Base-by-base conservation (phyloP, 1,140 invertebrate species). In the Phenacoccus solenopsis region DNA sequence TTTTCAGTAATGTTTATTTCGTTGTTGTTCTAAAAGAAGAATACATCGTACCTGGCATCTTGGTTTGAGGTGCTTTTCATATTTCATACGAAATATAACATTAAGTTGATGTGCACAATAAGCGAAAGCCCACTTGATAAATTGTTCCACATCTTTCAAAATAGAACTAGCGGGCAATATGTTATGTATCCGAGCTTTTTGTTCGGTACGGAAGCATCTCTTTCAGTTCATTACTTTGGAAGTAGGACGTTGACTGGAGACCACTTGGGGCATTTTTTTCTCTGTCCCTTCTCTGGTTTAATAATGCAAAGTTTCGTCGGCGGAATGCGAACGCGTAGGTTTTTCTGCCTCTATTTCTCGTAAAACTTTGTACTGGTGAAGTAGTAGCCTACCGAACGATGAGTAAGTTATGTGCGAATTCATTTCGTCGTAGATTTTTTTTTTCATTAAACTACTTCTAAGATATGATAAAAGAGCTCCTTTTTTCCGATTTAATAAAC, bases 71-170 rank as follows among this genome's bases (percentile, higher is more conserved):
- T 22, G 20, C 59, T 64, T 64, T 64, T 64, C 59, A 64, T 64
- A 64, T 64, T 64, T 64, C 59, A 27, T 64, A 64, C 25, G 59
- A 64, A 64, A 64, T 64, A 22, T 64, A 64, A 64, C 59, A 64
- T 64, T 20, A 64, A 64, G 10, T 64, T 64, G 59, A 64, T 64
- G 59, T 64, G 59, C 25, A 64, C 59, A 64, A 27, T 64, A 64
- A 64, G 59, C 59, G 25, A 64, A 64, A 64, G 25, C 59, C 59
- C 59, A 64, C 59, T 64, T 64, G 59, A 64, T 64, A 64, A 64
- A 64, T 64, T 64, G 59, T 27, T 64, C 59, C 22, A 64, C 59
- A 64, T 64, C 59, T 64, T 64, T 64, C 59, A 64, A 64, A 64
- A 64, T 25, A 20, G 13, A 64, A 20, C 59, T 64, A 64, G 20